phyloP scores from a whole-genome alignment of 1,140 invertebrate species.

The Vanessa atalanta region DNA sequence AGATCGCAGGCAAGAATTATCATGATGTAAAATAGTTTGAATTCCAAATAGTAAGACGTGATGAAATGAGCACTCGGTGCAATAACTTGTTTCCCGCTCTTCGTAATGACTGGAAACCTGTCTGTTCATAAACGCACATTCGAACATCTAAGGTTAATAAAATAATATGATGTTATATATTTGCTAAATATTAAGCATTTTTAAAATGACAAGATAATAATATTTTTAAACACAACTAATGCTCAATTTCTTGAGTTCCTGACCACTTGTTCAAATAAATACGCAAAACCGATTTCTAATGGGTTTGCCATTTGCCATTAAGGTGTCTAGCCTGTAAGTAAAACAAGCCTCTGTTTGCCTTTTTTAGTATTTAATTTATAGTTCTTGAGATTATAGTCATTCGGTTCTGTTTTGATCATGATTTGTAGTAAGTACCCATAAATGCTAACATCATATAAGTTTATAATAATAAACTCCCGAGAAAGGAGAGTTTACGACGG shows the following conservation, averaged over 20 bases:
- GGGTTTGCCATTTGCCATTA: too few relatives aligned
- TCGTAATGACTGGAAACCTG: constrained; percentile 1
- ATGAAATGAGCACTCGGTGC: not conserved
- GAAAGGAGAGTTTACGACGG: constrained; percentile 28
- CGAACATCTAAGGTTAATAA: not conserved
- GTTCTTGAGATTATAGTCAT: too few relatives aligned
- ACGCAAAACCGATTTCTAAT: too few relatives aligned
- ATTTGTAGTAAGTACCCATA: not conserved
- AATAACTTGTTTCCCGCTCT: not conserved
- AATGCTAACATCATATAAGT: constrained; percentile 11
- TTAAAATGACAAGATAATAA: too few relatives aligned
- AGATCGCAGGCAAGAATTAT: not conserved
- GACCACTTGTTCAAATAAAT: too few relatives aligned
- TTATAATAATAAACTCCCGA: constrained; percentile 24
- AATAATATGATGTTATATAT: not conserved
- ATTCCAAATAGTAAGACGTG: not conserved
- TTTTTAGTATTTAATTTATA: too few relatives aligned
- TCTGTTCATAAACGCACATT: not conserved
- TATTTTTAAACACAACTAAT: too few relatives aligned
- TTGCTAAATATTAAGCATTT: too few relatives aligned
- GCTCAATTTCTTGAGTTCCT: too few relatives aligned
- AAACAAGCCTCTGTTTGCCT: too few relatives aligned
- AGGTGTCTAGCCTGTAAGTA: too few relatives aligned
- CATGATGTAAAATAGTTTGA: not conserved
- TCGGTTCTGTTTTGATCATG: too few relatives aligned